phyloP scores from a whole-genome alignment of 2,888 invertebrate species.

The Philonicus albiceps region DNA sequence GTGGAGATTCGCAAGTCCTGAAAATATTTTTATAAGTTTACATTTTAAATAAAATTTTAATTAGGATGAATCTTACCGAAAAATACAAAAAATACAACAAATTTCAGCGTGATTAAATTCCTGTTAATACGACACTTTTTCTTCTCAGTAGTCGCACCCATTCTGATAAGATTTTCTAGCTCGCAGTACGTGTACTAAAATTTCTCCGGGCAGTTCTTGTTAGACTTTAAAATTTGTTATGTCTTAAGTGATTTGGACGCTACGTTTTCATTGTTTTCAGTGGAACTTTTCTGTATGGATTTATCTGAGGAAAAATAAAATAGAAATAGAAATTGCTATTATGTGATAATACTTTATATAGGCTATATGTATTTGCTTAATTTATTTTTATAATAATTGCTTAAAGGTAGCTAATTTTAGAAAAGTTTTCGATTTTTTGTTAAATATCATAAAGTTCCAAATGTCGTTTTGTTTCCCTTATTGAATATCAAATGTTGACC shows the following conservation, averaged over 20 bases:
- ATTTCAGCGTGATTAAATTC: slow-evolving; percentile 79
- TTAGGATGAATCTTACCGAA: slow-evolving; percentile 67
- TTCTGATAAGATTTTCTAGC: slow-evolving; percentile 47
- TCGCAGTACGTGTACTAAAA: background rate
- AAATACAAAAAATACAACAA: slow-evolving; percentile 81
- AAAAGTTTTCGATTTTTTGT: too few species aligned
- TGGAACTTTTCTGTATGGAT: background rate
- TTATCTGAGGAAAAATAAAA: background rate
- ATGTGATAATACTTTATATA: too few species aligned
- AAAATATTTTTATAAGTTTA: slow-evolving; percentile 46
- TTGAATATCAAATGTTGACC: too few species aligned
- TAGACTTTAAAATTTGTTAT: background rate
- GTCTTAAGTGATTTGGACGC: background rate
- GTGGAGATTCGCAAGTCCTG: slow-evolving; percentile 83
- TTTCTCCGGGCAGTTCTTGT: background rate
- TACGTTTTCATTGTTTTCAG: slow-evolving; percentile 24
- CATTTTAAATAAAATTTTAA: background rate
- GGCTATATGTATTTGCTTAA: too few species aligned
- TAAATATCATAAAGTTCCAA: too few species aligned
- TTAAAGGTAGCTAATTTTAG: too few species aligned
- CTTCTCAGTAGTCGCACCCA: slow-evolving; percentile 56
- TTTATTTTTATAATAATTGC: too few species aligned
- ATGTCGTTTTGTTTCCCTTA: too few species aligned
- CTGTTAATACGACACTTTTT: slow-evolving; percentile 68
- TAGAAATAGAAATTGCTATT: background rate